phyloP scores from a whole-genome alignment of 1,140 invertebrate genomes.

The Meteorus sp. region DNA sequence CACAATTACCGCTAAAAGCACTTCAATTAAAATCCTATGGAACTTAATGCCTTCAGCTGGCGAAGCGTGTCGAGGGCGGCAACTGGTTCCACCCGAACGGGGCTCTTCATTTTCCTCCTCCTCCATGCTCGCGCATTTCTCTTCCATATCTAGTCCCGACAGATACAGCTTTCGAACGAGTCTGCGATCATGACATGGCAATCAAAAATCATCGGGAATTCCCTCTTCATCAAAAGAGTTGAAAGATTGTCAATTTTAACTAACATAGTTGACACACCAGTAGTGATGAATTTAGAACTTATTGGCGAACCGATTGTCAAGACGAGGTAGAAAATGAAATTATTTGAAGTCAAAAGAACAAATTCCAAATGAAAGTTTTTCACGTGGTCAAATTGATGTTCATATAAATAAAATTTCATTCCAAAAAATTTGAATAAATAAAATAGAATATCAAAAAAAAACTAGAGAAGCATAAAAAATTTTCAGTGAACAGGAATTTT shows the following conservation, averaged over 20 bases:
- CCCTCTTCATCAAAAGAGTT: conserved; percentile 4
- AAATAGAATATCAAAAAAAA: no score
- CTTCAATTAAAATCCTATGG: conserved; percentile 47
- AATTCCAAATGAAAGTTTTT: no score
- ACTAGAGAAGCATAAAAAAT: conserved; percentile 18
- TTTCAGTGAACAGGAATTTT: conserved; percentile 9
- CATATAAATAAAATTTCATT: neutral
- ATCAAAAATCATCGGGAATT: conserved; percentile 7
- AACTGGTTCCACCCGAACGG: conserved; percentile 26
- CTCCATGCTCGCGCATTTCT: conserved; percentile 29
- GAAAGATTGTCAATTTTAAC: conserved; percentile 35
- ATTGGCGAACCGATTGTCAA: neutral
- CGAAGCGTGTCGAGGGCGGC: conserved; percentile 33
- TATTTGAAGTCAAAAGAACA: no score
- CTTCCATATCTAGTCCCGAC: conserved; percentile 16
- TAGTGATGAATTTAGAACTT: conserved; percentile 18
- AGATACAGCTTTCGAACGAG: neutral
- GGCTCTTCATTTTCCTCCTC: conserved; percentile 22
- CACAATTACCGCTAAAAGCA: conserved; percentile 51
- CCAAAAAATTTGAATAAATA: no score
- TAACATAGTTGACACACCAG: conserved; percentile 31
- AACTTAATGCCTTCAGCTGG: conserved; percentile 44
- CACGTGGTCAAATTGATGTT: no score
- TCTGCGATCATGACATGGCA: conserved; percentile 4
- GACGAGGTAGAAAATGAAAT: neutral